phyloP scores from a whole-genome alignment of 1,140 invertebrate species.

The Chironomus tepperi region DNA sequence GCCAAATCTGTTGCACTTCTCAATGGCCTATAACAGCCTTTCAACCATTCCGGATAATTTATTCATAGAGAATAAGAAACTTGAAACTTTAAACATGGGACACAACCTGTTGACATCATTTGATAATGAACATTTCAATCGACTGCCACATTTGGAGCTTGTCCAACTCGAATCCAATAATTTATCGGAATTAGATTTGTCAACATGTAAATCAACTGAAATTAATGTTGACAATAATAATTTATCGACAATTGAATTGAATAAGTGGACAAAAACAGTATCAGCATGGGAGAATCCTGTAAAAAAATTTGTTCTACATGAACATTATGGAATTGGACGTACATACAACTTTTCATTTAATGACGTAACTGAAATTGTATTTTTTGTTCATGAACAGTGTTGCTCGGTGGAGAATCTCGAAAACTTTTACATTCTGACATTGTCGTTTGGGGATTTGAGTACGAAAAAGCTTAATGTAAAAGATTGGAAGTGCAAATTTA shows the following conservation, averaged over 20 bases:
- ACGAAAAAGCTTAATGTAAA: not conserved
- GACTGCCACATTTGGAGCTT: not conserved
- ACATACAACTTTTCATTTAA: constrained; percentile 1
- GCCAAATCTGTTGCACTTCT: constrained; percentile 43
- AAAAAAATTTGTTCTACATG: not conserved
- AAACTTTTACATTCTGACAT: constrained; percentile 9
- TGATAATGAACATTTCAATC: not conserved
- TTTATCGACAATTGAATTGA: not conserved
- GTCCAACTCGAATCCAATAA: not conserved
- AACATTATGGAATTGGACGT: not conserved
- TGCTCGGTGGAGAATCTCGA: not conserved
- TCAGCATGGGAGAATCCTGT: not conserved
- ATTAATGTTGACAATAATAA: constrained; percentile 20
- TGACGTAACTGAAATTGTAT: not conserved
- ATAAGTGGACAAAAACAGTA: not conserved
- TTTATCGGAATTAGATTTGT: not conserved
- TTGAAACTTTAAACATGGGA: constrained; percentile 5
- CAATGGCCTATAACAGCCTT: not conserved
- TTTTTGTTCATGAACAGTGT: constrained; percentile 1
- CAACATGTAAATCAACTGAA: not conserved
- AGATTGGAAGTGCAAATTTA: not conserved
- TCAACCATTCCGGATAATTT: not conserved
- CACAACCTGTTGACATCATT: not conserved
- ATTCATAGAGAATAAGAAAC: not conserved
- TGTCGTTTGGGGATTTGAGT: constrained; percentile 20